phyloP scores from a whole-genome alignment of 2,113 vertebrate genomes.

The Bufo bufo region DNA sequence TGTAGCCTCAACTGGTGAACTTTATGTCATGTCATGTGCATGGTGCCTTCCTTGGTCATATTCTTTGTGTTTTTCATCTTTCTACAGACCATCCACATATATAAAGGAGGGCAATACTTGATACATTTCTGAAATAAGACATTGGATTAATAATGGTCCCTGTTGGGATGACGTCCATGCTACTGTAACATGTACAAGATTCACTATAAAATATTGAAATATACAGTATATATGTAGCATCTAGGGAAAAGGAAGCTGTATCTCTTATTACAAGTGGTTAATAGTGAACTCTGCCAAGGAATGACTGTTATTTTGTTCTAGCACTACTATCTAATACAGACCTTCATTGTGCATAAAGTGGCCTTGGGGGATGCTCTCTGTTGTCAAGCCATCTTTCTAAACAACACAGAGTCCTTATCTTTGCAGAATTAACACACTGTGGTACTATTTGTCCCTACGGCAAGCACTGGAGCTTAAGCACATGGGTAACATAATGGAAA shows the following conservation, averaged over 20 bases:
- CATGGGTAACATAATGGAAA: conserved; percentile 58
- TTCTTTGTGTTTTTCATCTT: neutral
- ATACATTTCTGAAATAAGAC: neutral
- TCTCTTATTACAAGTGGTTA: conserved; percentile 31
- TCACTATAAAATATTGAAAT: neutral
- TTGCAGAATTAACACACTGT: conserved; percentile 60
- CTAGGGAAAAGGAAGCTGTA: neutral
- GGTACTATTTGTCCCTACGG: conserved; percentile 58
- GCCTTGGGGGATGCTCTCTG: conserved; percentile 72
- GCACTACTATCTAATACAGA: conserved; percentile 80
- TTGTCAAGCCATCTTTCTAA: conserved; percentile 69
- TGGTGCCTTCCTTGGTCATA: neutral
- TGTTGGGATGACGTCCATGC: neutral
- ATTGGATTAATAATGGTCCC: neutral
- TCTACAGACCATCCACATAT: neutral
- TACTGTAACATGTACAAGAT: neutral
- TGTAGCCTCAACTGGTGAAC: neutral
- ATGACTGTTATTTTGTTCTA: conserved; percentile 74
- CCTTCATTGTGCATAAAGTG: conserved; percentile 72
- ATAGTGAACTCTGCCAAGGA: conserved; percentile 70
- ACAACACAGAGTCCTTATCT: conserved; percentile 70
- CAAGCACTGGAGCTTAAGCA: conserved; percentile 54
- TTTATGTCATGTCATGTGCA: neutral
- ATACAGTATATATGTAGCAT: neutral
- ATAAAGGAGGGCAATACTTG: neutral